Evolutionary conservation across 2,113 vertebrate species (phyloP).

Genomic region (Meleagris gallopavo): DNA sequence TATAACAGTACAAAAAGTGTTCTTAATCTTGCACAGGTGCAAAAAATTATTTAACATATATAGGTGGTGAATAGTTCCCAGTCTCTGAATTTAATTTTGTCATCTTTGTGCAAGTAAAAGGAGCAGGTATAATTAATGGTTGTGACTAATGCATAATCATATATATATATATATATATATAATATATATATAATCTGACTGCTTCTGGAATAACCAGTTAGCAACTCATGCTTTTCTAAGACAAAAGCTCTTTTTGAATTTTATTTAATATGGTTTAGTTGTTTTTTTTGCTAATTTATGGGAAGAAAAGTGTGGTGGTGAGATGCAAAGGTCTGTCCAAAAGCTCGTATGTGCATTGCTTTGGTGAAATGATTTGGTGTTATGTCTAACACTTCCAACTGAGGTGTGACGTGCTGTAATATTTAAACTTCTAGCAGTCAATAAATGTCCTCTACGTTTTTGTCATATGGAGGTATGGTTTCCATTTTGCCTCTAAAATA

Average conservation of each 20-base stretch:
- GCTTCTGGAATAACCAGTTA: not conserved
- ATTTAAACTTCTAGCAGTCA: not conserved
- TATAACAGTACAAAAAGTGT: not conserved
- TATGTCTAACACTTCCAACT: not conserved
- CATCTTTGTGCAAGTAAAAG: not conserved
- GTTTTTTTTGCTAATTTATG: not conserved
- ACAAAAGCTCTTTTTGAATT: not conserved
- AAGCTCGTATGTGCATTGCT: not conserved
- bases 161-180: not conserved
- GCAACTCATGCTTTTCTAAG: not conserved
- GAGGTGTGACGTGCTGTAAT: not conserved
- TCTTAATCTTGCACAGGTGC: not conserved
- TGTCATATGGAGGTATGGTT: not conserved
- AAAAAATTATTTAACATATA: not conserved
- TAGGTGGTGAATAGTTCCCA: not conserved
- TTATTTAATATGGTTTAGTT: not conserved
- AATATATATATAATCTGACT: not conserved
- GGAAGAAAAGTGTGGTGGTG: not conserved
- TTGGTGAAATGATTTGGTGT: not conserved
- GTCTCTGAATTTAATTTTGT: not conserved
- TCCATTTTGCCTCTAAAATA: slow-evolving; percentile 38
- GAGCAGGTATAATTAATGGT: not conserved
- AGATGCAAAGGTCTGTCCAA: not conserved
- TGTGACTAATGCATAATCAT: not conserved
- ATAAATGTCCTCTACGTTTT: slow-evolving; percentile 20